Conservation (phyloP, 2,888 invertebrate species). For the Peribatodes rhomboidaria region DNA sequence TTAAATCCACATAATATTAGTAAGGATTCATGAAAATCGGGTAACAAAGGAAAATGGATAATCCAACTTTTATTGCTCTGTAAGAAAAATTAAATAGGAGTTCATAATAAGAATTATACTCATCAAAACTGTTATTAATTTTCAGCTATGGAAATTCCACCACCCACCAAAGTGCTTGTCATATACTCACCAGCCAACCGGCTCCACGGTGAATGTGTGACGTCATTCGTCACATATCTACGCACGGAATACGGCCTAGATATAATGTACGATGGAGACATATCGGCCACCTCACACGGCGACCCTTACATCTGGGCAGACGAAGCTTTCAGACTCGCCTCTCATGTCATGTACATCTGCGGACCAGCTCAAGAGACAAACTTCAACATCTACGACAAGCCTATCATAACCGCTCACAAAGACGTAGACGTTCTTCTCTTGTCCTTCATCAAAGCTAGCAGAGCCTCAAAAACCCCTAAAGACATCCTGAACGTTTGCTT, state of each 20-base stretch:
- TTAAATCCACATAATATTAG: no score
- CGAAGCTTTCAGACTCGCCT: slow-evolving; percentile 67
- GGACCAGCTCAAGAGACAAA: slow-evolving; percentile 72
- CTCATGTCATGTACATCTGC: slow-evolving; percentile 73
- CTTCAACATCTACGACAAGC: slow-evolving; percentile 76
- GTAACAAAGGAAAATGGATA: no score
- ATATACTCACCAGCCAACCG: slow-evolving; percentile 74
- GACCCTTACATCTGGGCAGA: slow-evolving; percentile 78
- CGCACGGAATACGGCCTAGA: slow-evolving; percentile 75
- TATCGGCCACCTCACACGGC: slow-evolving; percentile 65
- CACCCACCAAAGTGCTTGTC: slow-evolving; percentile 74
- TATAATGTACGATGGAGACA: slow-evolving; percentile 75
- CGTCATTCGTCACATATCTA: slow-evolving; percentile 71
- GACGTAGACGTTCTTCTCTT: slow-evolving; percentile 70
- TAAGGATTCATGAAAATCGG: no score
- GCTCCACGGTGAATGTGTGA: slow-evolving; percentile 75
- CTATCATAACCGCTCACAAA: slow-evolving; percentile 69
- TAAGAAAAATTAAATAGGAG: no score
- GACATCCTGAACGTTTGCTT: slow-evolving; percentile 74
- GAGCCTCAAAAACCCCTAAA: slow-evolving; percentile 59
- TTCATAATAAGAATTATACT: no score
- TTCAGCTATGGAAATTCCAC: slow-evolving; percentile 68
- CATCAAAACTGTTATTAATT: slow-evolving; percentile 25
- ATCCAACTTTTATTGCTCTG: not conserved
- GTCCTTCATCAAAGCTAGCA: slow-evolving; percentile 61